Base-by-base conservation (phyloP, 2,113 vertebrate species). In the Genyomyrus donnyi region DNA sequence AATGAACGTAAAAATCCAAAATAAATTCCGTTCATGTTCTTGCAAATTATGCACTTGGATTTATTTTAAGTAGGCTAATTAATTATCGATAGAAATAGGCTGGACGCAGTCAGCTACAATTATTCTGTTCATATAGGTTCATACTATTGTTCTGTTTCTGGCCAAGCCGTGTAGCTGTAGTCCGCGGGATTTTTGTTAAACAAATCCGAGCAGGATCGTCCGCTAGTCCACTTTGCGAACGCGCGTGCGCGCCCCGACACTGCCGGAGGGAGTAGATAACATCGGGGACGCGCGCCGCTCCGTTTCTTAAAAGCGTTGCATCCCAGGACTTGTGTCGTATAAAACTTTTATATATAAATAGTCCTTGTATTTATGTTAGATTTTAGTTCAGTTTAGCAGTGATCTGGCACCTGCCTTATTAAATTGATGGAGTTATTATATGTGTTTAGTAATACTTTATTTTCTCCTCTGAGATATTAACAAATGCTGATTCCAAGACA, bases 161-260 rank as follows among this genome's bases (percentile, higher is more conserved):
- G 88, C 89, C 89, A 89, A 56, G 31, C 89, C 89, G 77, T 56
- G 89, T 58, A 70, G 62, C 62, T 4, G n/a, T 31, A 13, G 58
- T 66, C 24, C n/a, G n/a, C 9, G 24, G 58, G n/a, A 66, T n/a
- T n/a, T 62, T 62, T 62, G 21, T 62, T 66, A 66, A 11, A 66
- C 90, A 91, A 91, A 92, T 92, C 91, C 77, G 88, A 89, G 90
- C 89, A 21, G 84, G 91, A 27, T 90, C 85, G 53, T 88, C 85
- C 50, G 74, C 87, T 91, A 80, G 87, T 90, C 74, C 90, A 90
- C 62, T 66, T 88, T 85, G 89, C 88, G 56, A 90, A 85, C 80
- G 91, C 88, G 89, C 88, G 90, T 85, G 70, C 89, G 58, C 66
- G 83, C 48, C 48, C 80, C 46, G 83, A 87, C 89, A 70, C 53